phyloP scores from a whole-genome alignment of 1,140 invertebrate genomes.

The Pemphigus obesinymphae region DNA sequence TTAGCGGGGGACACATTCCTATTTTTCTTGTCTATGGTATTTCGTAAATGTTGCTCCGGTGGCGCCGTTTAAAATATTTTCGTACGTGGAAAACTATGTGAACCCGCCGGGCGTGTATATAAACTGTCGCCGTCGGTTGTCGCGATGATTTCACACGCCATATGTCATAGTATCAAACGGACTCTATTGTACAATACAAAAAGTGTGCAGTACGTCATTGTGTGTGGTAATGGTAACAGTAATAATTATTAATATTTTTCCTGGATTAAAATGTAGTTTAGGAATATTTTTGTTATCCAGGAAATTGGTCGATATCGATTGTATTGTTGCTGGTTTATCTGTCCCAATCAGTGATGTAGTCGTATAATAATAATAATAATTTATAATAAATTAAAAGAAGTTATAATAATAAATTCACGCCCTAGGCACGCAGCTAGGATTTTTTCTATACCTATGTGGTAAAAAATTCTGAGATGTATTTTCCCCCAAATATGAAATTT shows the following conservation, averaged over 20 bases:
- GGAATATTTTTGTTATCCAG: not conserved
- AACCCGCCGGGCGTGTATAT: not conserved
- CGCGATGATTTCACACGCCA: not conserved
- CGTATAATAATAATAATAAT: too few species aligned
- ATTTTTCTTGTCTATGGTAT: not conserved
- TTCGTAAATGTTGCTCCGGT: not conserved
- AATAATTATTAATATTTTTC: not conserved
- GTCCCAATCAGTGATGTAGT: too few species aligned
- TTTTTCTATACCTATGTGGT: too few species aligned
- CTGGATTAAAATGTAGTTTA: not conserved
- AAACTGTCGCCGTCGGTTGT: not conserved
- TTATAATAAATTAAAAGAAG: too few species aligned
- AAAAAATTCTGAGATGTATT: too few species aligned
- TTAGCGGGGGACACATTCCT: not conserved
- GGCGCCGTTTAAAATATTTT: conserved; percentile 12
- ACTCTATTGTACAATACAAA: not conserved
- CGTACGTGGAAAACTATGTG: not conserved
- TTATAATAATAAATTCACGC: too few species aligned
- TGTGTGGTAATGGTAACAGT: not conserved
- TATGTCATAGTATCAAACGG: not conserved
- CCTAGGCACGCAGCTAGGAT: too few species aligned
- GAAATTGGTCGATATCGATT: not conserved
- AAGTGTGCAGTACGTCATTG: not conserved
- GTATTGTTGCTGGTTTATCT: too few species aligned
- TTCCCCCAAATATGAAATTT: too few species aligned